These are phyloP conservation scores for Homalodisca vitripennis DNA, from an alignment of 1,140 invertebrate species.

Conservation along the genomic window DNA sequence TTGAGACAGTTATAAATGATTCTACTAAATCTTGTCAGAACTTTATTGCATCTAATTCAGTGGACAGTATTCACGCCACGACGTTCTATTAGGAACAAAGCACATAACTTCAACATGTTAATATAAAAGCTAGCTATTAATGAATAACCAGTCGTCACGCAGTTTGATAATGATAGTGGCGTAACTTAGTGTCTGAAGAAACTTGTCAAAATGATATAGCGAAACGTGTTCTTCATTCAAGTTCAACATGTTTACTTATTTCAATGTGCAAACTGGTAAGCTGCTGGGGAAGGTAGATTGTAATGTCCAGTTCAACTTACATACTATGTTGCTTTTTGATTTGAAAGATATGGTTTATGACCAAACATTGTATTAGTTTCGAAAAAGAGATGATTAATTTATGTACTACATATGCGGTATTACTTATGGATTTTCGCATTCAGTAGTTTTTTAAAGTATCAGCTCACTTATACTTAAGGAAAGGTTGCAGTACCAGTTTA, in stretches of 20 bases:
- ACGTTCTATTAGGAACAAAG: background rate
- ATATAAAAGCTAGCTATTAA: background rate
- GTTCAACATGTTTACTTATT: background rate
- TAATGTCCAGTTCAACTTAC: background rate
- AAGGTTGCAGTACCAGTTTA: background rate
- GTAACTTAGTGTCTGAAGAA: background rate
- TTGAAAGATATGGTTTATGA: background rate
- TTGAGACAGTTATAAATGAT: background rate
- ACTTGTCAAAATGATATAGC: background rate
- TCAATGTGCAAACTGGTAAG: background rate
- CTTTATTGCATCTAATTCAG: background rate
- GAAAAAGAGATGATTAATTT: background rate
- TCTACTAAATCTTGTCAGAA: background rate
- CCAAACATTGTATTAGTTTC: background rate
- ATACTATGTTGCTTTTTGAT: background rate
- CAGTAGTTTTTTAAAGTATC: background rate
- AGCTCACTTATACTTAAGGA: background rate
- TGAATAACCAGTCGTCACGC: background rate
- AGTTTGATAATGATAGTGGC: background rate
- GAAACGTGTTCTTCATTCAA: background rate
- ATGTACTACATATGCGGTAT: background rate
- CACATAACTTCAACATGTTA: background rate
- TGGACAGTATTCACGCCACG: background rate
- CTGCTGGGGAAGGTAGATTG: background rate
- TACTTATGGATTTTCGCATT: background rate